A percentile compares a stretch with the other conserved stretches of the same genome.
Evolutionary conservation across 1,140 invertebrate genomes (phyloP).

Genomic region (Drosophila ironensis): DNA sequence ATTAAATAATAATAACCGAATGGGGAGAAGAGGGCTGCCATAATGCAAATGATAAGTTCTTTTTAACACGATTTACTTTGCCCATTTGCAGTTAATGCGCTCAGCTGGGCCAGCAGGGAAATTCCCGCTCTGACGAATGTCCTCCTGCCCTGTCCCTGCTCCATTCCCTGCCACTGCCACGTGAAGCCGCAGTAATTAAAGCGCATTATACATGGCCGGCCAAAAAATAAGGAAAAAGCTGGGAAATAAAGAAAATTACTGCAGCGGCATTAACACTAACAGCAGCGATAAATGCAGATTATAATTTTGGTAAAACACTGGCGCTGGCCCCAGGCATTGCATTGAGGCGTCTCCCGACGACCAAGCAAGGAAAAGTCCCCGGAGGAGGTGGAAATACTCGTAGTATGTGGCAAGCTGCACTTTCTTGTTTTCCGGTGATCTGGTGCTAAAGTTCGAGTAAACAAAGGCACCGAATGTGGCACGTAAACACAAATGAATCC

Average conservation of each 20-base stretch:
- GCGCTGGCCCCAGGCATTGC: slow-evolving; percentile 5
- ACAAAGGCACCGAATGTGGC: slow-evolving; percentile 33
- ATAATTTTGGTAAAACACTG: slow-evolving; percentile 29
- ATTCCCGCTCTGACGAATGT: slow-evolving; percentile 18
- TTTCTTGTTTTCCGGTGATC: too few species aligned
- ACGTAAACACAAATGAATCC: slow-evolving; percentile 40
- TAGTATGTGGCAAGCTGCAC: too few species aligned
- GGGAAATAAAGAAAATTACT: slow-evolving; percentile 37
- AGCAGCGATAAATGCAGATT: slow-evolving; percentile 39
- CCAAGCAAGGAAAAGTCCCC: too few species aligned
- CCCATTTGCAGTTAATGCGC: slow-evolving; percentile 55
- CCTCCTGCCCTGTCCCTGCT: neutral
- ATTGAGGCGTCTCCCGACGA: too few species aligned
- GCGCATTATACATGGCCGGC: slow-evolving; percentile 49
- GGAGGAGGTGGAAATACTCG: too few species aligned
- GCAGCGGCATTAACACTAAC: slow-evolving; percentile 31
- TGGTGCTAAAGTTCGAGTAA: slow-evolving; percentile 21
- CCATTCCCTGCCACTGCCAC: neutral
- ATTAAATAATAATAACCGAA: slow-evolving; percentile 70
- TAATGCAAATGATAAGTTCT: slow-evolving; percentile 76
- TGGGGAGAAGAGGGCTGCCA: neutral
- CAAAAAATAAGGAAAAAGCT: neutral
- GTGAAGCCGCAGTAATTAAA: slow-evolving; percentile 69
- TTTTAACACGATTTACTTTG: slow-evolving; percentile 74
- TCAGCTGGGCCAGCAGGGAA: slow-evolving; percentile 14